Evolutionary conservation across 2,797 vertebrate species (phyloP), one percentile per base, ranked within the genome.

Genomic region (Chelon auratus): DNA sequence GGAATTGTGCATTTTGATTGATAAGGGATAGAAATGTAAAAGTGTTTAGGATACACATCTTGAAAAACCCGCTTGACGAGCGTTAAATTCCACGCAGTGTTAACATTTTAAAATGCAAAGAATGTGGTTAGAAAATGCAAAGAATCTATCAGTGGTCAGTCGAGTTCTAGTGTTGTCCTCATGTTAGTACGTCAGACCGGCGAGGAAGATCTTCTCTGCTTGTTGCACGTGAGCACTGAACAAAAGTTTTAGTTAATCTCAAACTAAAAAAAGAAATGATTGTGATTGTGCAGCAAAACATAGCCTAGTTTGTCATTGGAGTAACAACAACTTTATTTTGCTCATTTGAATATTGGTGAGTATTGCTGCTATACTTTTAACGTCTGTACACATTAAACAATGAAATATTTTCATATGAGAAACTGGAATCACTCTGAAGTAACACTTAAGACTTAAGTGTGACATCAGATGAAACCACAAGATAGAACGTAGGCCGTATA

Each of bases 131-230:
- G 15, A 33, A 61, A 68, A 73, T 56, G 60, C 2, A 0, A 9
- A 15, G 60, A 82, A 81, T 71, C 24, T 47, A 1, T n/a, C 11
- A 68, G 52, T 36, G 52, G 3, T 9, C 39, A 5, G 22, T 39
- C 15, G 13, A 15, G 53, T 75, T 82, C 57, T 22, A 50, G 57
- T 59, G 78, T 39, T 43, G 20, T 55, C n/a, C 3, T 55, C 2
- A 9, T 53, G 42, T 24, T 9, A 20, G 14, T 5, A 12, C 20
- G 2, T 33, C 26, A 62, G 5, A 30, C 20, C 26, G 12, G 9
- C 5, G 3, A 13, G 9, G 13, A 30, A 17, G 2, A 12, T 5
- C 22, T 37, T 47, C 10, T 43, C 12, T 14, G 5, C 39, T 5
- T 54, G 15, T 3, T 45, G 24, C 24, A 26, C 24, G 24, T 26